Base-by-base conservation (phyloP, 2,797 vertebrate genomes). In the Ctenochaetus hawaiiensis region DNA sequence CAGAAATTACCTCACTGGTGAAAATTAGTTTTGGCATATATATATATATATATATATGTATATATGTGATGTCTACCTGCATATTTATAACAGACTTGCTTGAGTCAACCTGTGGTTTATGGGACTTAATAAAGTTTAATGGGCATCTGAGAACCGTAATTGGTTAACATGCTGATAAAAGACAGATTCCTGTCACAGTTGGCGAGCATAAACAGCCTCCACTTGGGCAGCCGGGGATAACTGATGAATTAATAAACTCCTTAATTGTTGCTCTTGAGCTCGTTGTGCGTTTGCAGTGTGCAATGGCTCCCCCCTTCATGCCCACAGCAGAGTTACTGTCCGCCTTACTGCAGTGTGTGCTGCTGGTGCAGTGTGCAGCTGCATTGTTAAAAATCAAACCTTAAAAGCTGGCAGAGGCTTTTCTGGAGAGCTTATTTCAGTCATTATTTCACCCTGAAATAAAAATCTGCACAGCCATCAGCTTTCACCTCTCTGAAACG, bases 181-280 rank as follows among this genome's bases (percentile, higher is more conserved):
- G 77, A 79, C 53, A 47, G 48, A 76, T 67, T 67, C 34, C 71
- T 58, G 70, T 76, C 79, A 73, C 58, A 57, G 77, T 30, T 14
- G 34, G 49, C 18, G 73, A 77, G 67, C 61, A 18, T 58, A 69
- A 83, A 72, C 49, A 57, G 63, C 54, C 30, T 84, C 61, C 45
- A 51, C 26, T 30, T 10, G 54, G 77, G 72, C 54, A 49, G 52
- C 23, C 52, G 39, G 67, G 80, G 64, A 83, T 60, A 83, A 57
- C 44, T 26, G 64, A 85, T 82, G 79, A 86, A 87, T 85, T 80
- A 76, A 90, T 90, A 82, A 86, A 78, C 56, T 67, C 67, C 22
- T 18, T 76, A 83, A 82, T 72, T 75, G 67, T 64, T 70, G 45
- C 76, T 75, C 44, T 75, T 60, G 37, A 64, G 78, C 78, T 85